phyloP scores from a whole-genome alignment of 2,797 vertebrate species.

The Lepidocolaptes lacrymiger region DNA sequence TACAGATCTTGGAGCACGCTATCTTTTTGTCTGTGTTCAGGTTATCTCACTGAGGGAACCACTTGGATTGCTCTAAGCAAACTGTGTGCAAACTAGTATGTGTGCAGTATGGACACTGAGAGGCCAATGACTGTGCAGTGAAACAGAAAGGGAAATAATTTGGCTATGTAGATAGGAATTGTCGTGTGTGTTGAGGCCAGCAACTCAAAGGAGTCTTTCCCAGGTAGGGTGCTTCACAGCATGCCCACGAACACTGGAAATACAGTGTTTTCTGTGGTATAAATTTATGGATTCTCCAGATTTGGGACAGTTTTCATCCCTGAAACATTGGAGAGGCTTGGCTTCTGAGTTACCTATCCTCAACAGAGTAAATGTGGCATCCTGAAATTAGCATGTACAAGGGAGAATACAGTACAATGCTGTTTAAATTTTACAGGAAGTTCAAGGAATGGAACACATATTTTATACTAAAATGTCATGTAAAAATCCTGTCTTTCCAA shows the following conservation, averaged over 20 bases:
- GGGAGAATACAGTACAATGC: not conserved
- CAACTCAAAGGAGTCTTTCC: not conserved
- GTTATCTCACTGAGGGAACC: not conserved
- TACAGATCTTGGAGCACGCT: not conserved
- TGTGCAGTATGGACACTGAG: not conserved
- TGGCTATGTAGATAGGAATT: rapidly evolving
- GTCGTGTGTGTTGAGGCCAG: not conserved
- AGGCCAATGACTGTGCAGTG: not conserved
- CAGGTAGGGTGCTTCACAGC: not conserved
- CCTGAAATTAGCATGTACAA: not conserved
- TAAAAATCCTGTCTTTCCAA: not conserved
- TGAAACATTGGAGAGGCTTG: not conserved
- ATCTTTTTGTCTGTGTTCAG: not conserved
- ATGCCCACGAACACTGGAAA: not conserved
- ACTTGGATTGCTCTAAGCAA: not conserved
- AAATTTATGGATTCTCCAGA: not conserved
- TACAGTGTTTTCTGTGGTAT: not conserved
- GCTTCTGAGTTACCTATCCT: not conserved
- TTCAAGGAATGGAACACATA: not conserved
- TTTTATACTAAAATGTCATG: not conserved
- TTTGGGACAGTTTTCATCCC: not conserved
- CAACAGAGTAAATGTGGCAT: not conserved
- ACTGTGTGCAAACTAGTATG: not conserved
- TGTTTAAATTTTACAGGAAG: not conserved
- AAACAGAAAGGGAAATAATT: not conserved